Conservation (phyloP, 2,797 vertebrate genomes). For the Pipistrellus nathusii region DNA sequence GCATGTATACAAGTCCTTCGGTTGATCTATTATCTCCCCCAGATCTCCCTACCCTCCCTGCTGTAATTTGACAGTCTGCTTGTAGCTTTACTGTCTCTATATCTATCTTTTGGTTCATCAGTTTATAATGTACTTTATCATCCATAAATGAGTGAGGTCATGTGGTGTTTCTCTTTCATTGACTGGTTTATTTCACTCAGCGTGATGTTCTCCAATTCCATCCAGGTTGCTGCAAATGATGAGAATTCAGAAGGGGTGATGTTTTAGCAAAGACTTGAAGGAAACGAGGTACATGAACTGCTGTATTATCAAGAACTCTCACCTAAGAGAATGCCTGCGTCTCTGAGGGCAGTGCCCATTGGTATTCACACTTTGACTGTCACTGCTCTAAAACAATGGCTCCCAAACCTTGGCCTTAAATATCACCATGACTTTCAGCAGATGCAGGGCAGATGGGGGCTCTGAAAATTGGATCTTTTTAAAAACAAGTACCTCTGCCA, state of each 20-base stretch:
- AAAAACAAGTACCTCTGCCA: neutral
- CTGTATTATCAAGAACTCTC: neutral
- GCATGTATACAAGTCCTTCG: no score
- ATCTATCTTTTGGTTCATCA: no score
- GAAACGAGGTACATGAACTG: neutral
- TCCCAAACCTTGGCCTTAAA: conserved; percentile 28
- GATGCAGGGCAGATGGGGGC: neutral
- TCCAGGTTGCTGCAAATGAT: no score
- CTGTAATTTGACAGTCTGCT: no score
- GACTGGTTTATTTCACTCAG: no score
- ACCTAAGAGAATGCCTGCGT: neutral
- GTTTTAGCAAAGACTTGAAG: conserved; percentile 39
- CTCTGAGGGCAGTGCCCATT: neutral
- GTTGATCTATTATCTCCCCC: no score
- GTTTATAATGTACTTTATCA: no score
- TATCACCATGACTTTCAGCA: conserved; percentile 42
- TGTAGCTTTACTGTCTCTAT: no score
- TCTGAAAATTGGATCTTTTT: conserved; percentile 30
- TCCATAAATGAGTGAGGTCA: no score
- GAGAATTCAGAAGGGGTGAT: neutral
- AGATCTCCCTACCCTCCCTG: no score
- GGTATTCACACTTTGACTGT: conserved; percentile 25
- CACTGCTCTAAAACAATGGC: neutral
- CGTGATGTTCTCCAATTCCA: no score
- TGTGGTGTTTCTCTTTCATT: no score